Evolutionary conservation across 1,140 invertebrate species (phyloP), one percentile per base, ranked within the genome.

Genomic region (Tetramorium parvispinum): DNA sequence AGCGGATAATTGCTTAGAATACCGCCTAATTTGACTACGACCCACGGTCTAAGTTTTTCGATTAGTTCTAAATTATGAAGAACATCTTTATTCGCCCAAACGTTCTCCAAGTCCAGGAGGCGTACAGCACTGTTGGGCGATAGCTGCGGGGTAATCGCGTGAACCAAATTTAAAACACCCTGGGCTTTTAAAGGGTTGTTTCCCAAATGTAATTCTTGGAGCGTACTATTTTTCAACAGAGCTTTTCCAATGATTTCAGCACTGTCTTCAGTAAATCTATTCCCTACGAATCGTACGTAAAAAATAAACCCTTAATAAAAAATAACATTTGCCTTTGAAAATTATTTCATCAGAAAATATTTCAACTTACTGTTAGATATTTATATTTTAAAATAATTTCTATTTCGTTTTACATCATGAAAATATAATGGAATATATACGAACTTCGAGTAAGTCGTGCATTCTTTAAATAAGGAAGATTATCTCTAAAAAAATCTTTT

Each of bases 1-100:
- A 95, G 86, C 55, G 83, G 89, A 68, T 94, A 96, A 91, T 96
- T 94, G 70, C 94, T 91, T 6, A 95, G 78, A 88, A 96, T 94
- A 5, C 95, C 94, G 57, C 93, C 94, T 59, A 95, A 92, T 43
- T 88, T 94, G 18, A 96, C 82, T 11, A 57, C 86, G 57, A 95
- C 88, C 68, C 91, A 82, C 8, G 93, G 89, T 89, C 92, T 92
- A 32, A 51, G 57, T 82, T 89, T 78, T 87, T 90, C 53, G 65
- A 94, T 89, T 40, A 91, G 63, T 85, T 95, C 90, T 83, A 94
- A 85, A 65, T 85, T 87, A 21, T 88, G 82, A 43, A 94, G 11
- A 73, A 94, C 90, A 32, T 91, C 57, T 85, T 94, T 95, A 8
- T 93, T 89, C 0, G 94, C 91, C 92, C 92, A 95, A 43, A 95